These are phyloP conservation scores for Cottus gobio DNA, from an alignment of 2,113 vertebrate genomes.

Conservation along the genomic window DNA sequence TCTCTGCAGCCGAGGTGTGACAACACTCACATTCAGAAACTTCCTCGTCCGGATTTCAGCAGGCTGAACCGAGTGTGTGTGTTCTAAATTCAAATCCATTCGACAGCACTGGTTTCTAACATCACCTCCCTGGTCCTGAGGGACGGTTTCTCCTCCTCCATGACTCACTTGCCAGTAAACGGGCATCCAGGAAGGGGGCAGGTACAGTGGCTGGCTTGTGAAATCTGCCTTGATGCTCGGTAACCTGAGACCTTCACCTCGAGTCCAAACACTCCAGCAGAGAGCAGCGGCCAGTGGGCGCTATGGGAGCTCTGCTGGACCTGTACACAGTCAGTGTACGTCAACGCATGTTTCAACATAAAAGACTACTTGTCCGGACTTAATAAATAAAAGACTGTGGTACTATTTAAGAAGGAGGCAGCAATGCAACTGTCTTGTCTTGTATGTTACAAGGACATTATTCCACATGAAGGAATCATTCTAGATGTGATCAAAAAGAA, in stretches of 20 bases:
- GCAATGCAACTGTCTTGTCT: slow-evolving; percentile 6
- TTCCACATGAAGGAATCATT: neutral
- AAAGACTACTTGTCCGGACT: slow-evolving; percentile 36
- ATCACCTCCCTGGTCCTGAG: neutral
- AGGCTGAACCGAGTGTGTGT: neutral
- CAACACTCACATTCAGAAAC: slow-evolving; percentile 31
- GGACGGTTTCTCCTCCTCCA: slow-evolving; percentile 1
- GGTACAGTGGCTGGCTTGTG: slow-evolving; percentile 74
- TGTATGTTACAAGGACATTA: neutral
- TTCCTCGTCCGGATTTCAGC: neutral
- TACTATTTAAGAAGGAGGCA: slow-evolving; percentile 5
- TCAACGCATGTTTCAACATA: slow-evolving; percentile 39
- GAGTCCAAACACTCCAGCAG: slow-evolving; percentile 53
- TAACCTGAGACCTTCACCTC: slow-evolving; percentile 73
- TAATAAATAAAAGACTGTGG: slow-evolving; percentile 39
- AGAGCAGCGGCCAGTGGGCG: slow-evolving; percentile 37
- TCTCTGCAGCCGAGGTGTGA: slow-evolving; percentile 8
- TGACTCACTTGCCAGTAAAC: slow-evolving; percentile 47
- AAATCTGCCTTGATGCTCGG: slow-evolving; percentile 57
- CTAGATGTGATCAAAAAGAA: neutral
- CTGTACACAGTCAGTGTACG: slow-evolving; percentile 26
- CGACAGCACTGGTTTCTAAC: neutral
- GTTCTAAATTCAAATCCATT: neutral
- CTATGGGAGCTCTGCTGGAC: slow-evolving; percentile 36
- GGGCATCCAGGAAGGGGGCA: slow-evolving; percentile 49